These are phyloP conservation scores for Osmerus eperlanus DNA, from an alignment of 2,113 vertebrate species.

Conservation along the genomic window DNA sequence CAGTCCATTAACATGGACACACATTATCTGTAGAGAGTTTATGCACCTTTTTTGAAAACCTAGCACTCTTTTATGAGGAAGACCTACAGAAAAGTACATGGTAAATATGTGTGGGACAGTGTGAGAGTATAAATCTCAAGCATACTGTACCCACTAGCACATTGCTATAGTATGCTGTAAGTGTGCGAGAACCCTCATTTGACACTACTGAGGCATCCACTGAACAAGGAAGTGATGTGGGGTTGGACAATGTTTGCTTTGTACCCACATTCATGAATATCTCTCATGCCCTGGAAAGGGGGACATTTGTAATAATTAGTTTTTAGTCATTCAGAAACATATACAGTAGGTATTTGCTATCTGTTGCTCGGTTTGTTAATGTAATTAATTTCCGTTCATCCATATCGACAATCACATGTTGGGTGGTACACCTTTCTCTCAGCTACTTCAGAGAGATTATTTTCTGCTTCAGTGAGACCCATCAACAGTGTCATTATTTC, in stretches of 20 bases:
- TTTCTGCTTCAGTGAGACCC: conserved; percentile 60
- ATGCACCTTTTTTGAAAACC: conserved; percentile 24
- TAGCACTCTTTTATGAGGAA: conserved; percentile 20
- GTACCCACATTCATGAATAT: background rate
- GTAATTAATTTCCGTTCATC: conserved; percentile 45
- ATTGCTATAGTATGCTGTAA: background rate
- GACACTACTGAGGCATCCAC: too few relatives aligned
- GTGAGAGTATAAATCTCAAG: background rate
- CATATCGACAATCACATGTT: conserved; percentile 30
- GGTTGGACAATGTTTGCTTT: background rate
- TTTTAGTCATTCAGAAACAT: background rate
- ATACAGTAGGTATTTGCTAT: too few relatives aligned
- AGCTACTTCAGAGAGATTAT: conserved; percentile 49
- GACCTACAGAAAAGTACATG: background rate
- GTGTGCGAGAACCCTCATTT: background rate
- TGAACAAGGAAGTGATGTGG: too few relatives aligned
- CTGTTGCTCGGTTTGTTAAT: conserved; percentile 20
- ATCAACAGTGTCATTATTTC: conserved; percentile 57
- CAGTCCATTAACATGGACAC: conserved; percentile 26
- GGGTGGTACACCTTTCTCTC: conserved; percentile 28
- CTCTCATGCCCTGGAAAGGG: too few relatives aligned
- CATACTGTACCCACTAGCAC: background rate
- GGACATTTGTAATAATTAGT: background rate
- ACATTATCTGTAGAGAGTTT: conserved; percentile 22
- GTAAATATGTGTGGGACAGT: background rate